These are phyloP conservation scores for Ophion ellenae DNA, from an alignment of 2,888 invertebrate species.

Conservation along the genomic window DNA sequence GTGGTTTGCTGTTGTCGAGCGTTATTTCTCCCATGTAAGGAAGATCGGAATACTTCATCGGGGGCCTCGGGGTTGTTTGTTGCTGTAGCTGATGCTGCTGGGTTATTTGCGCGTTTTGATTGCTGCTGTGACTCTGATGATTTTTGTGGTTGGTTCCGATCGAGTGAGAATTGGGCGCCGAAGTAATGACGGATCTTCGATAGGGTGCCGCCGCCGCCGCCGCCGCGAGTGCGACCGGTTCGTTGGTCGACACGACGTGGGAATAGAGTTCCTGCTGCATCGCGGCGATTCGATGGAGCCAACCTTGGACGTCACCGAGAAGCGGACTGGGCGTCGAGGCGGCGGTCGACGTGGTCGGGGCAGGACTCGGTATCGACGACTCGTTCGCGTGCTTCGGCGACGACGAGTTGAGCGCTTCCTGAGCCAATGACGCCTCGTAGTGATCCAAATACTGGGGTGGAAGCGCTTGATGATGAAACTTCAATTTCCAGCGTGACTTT, in stretches of 20 bases:
- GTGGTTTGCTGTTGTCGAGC: constrained; percentile 93
- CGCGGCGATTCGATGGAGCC: constrained; percentile 91
- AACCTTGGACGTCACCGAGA: constrained; percentile 84
- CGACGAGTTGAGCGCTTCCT: constrained; percentile 81
- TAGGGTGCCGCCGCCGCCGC: constrained; percentile 54
- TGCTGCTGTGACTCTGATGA: constrained; percentile 47
- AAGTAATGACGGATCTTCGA: constrained; percentile 80
- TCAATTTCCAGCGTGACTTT: constrained; percentile 89
- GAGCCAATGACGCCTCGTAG: constrained; percentile 89
- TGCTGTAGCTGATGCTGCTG: constrained; percentile 66
- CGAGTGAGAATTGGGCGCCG: constrained; percentile 73
- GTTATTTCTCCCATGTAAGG: constrained; percentile 98
- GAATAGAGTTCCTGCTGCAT: constrained; percentile 87
- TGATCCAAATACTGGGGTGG: constrained; percentile 92
- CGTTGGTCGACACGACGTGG: constrained; percentile 51
- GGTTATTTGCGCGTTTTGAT: constrained; percentile 29
- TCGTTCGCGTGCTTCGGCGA: constrained; percentile 74
- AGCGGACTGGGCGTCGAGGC: constrained; percentile 77
- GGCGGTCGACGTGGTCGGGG: constrained; percentile 78
- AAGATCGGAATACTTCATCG: constrained; percentile 91
- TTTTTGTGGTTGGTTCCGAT: constrained; percentile 21
- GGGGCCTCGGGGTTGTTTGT: constrained; percentile 74
- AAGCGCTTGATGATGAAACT: constrained; percentile 92
- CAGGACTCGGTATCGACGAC: constrained; percentile 80
- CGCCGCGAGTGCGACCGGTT: constrained; percentile 27